Evolutionary conservation across 1,140 invertebrate species (phyloP).

Genomic region (Panagrolaimus sp.): DNA sequence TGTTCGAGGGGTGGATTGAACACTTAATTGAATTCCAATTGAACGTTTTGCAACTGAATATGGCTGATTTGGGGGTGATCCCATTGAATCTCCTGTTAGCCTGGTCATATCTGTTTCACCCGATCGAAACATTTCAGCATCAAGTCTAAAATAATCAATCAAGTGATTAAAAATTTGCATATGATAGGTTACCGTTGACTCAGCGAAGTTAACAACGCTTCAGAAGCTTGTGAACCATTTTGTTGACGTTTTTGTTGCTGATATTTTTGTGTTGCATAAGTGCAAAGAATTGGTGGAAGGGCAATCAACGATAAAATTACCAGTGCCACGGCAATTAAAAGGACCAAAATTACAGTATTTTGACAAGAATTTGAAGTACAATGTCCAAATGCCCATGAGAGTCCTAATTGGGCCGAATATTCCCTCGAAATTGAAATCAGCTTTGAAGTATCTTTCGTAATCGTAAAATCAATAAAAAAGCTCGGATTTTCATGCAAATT

Average conservation of each 20-base stretch:
- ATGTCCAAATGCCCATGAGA: slow-evolving; percentile 8
- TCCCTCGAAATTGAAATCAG: slow-evolving; percentile 3
- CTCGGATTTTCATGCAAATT: too few species aligned
- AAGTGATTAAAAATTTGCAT: too few species aligned
- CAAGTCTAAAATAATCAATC: background rate
- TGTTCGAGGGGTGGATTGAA: background rate
- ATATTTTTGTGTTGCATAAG: slow-evolving; percentile 10
- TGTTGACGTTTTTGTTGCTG: background rate
- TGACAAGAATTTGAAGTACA: slow-evolving; percentile 10
- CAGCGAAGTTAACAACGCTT: background rate
- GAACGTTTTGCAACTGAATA: slow-evolving; percentile 8
- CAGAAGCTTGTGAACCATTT: slow-evolving; percentile 1
- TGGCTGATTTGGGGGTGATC: background rate
- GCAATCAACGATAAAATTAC: slow-evolving; percentile 7
- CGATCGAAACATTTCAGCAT: slow-evolving; percentile 1
- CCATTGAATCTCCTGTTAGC: background rate
- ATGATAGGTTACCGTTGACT: background rate
- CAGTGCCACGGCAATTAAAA: background rate
- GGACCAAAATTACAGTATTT: background rate
- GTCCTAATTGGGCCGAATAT: background rate
- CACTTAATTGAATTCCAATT: slow-evolving; percentile 13
- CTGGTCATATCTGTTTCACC: background rate
- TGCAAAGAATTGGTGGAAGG: slow-evolving; percentile 1
- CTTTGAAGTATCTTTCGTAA: background rate
- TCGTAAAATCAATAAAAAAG: background rate